Conservation (phyloP, 2,113 vertebrate genomes). For the Boulengeromyrus knoepffleri region DNA sequence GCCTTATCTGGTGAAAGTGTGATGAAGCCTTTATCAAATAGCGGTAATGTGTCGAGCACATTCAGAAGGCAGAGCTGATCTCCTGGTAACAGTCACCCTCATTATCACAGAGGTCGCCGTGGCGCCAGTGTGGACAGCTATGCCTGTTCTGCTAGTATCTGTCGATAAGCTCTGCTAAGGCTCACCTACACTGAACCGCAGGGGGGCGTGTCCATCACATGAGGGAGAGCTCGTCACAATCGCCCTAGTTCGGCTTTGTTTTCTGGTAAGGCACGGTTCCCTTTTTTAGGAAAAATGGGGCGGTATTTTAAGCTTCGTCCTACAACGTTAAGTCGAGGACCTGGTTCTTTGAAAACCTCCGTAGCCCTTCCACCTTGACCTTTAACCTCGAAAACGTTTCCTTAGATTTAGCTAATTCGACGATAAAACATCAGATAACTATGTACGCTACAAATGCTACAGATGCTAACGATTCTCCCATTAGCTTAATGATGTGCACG, state of each 20-base stretch:
- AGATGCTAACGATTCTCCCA: background rate
- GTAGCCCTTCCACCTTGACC: background rate
- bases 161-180: constrained; percentile 37
- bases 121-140: constrained; percentile 7
- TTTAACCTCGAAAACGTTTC: background rate
- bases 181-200: constrained; percentile 30
- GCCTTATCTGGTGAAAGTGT: background rate
- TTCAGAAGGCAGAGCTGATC: background rate
- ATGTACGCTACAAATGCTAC: background rate
- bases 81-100: background rate
- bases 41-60: background rate
- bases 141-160: constrained; percentile 35
- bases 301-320: constrained; percentile 6
- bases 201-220: background rate
- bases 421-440: background rate
- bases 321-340: background rate
- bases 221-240: background rate
- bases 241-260: background rate
- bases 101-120: background rate
- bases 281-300: background rate
- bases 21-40: background rate
- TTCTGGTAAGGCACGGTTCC: background rate
- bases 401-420: background rate
- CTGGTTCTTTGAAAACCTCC: background rate
- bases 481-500: background rate